Base-by-base conservation (phyloP, 2,113 vertebrate species). In the Indicator maculatus region DNA sequence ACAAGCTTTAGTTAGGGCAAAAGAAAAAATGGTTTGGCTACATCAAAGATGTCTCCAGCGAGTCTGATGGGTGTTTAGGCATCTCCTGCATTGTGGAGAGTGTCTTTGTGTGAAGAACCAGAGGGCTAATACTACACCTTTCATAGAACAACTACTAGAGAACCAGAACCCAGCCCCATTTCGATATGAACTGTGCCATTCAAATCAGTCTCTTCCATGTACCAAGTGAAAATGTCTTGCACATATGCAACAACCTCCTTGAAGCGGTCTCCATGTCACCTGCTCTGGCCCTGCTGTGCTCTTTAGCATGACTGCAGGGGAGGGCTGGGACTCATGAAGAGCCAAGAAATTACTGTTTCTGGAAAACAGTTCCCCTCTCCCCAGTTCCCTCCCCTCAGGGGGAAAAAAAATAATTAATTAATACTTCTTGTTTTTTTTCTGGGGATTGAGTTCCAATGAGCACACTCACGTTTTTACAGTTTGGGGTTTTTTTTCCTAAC, bases 151-250 rank as follows among this genome's bases (percentile, higher is more conserved):
- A 30, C 53, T 44, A 33, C 64, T 63, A 61, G 88, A 89, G 78
- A 76, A 38, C 52, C 4, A 91, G 84, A 83, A 36, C 88, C 95
- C 89, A 86, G 88, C 88, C 84, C 86, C 81, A 17, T 82, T 74
- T 80, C 6, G n/a, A 16, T 83, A 83, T 44, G 56, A 95, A 89
- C 95, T 95, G 96, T 97, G 97, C 97, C 97, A 97, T 97, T 96
- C 65, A 94, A 97, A 97, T 96, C 94, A 83, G 85, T 95, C 8
- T 59, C 96, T 97, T 97, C 96, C 93, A 94, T 86, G 93, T 83
- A 89, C 88, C 95, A 20, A 86, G 89, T 61, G 93, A 84, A 93
- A 84, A 77, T 3, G 63, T 91, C 96, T 83, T 1, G 1, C 88
- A 71, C 75, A 45, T 78, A 93, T 52, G 84, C 96, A 93, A 89